Evolutionary conservation across 2,888 invertebrate species (phyloP).

Genomic region (Limnephilus lunatus): DNA sequence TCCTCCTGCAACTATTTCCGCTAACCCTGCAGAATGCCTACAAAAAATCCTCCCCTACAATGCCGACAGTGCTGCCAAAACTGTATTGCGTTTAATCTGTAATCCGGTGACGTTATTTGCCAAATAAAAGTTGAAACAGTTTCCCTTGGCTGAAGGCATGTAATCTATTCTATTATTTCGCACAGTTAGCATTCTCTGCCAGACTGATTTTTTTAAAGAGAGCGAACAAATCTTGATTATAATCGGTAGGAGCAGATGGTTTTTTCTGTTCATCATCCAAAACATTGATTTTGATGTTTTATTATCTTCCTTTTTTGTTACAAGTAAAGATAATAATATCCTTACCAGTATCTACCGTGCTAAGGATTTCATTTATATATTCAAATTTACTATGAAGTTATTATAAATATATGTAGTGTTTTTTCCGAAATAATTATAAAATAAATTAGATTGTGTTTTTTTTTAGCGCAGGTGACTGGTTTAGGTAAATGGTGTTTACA

Average conservation of each 20-base stretch:
- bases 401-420: too few relatives aligned
- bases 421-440: too few relatives aligned
- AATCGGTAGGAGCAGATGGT: not conserved
- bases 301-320: too few relatives aligned
- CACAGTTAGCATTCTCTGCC: not conserved
- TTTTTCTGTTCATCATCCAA: not conserved
- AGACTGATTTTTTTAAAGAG: not conserved
- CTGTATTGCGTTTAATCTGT: not conserved
- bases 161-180: not conserved
- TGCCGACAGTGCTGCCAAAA: not conserved
- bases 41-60: not conserved
- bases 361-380: too few relatives aligned
- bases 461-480: too few relatives aligned
- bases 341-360: too few relatives aligned
- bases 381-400: too few relatives aligned
- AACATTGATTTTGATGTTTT: not conserved
- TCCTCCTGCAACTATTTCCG: constrained; percentile 8
- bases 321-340: too few relatives aligned
- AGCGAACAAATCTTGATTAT: not conserved
- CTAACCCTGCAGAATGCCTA: not conserved
- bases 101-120: not conserved
- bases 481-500: too few relatives aligned
- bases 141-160: not conserved
- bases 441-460: too few relatives aligned
- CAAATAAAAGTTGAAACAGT: not conserved